Evolutionary conservation across 2,888 invertebrate species (phyloP).

Genomic region (Drosophila histrio): DNA sequence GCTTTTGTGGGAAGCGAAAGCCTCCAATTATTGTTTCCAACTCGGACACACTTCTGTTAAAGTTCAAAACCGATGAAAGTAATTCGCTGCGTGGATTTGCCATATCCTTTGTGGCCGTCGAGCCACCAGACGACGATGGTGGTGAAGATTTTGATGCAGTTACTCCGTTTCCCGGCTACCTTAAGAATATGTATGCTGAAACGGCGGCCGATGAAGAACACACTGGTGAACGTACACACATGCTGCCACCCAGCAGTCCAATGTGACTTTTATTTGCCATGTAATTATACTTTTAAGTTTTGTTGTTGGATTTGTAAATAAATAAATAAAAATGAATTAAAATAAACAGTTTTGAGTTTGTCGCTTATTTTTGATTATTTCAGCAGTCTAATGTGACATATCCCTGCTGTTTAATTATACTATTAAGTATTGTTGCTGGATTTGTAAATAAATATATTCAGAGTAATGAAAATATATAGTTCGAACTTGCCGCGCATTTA

Average conservation of each 20-base stretch:
- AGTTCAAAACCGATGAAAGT: constrained; percentile 96
- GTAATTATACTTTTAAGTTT: constrained; percentile 10
- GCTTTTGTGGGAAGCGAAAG: constrained; percentile 93
- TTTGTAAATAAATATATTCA: not conserved
- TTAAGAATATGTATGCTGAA: constrained; percentile 80
- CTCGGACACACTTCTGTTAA: constrained; percentile 92
- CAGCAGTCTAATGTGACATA: too few relatives aligned
- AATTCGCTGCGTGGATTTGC: constrained; percentile 96
- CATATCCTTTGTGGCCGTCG: constrained; percentile 91
- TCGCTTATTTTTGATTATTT: too few relatives aligned
- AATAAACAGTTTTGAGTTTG: not conserved
- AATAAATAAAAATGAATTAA: constrained; percentile 14
- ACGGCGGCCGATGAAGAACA: constrained; percentile 25
- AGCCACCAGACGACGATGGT: constrained; percentile 85
- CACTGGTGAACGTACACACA: constrained; percentile 5
- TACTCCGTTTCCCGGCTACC: constrained; percentile 84
- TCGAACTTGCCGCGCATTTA: not conserved
- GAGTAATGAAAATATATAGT: not conserved
- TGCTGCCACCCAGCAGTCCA: constrained; percentile 45
- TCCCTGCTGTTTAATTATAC: too few relatives aligned
- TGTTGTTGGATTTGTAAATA: constrained; percentile 60
- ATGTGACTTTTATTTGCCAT: constrained; percentile 18
- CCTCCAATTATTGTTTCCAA: constrained; percentile 95
- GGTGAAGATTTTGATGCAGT: constrained; percentile 79
- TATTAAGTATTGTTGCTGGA: not conserved